A percentile compares a stretch with the other conserved stretches of the same genome.
Conservation (phyloP, 1,140 invertebrate species). For the Ceratina australensis region DNA sequence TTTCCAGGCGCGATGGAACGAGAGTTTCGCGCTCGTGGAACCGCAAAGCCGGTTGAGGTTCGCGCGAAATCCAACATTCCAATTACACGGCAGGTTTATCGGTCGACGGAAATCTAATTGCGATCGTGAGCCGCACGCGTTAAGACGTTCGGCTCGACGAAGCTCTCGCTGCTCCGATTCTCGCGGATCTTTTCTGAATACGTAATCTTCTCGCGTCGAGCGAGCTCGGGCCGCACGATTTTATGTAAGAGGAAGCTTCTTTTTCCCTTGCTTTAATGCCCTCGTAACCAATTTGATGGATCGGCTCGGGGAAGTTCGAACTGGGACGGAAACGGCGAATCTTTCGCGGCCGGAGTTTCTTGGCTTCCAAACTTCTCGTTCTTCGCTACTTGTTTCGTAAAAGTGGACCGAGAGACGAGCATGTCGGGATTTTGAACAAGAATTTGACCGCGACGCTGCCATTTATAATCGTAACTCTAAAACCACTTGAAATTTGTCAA, state of each 20-base stretch:
- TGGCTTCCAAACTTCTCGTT: background rate
- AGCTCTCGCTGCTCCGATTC: background rate
- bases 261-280: background rate
- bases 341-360: background rate
- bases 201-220: too few species aligned
- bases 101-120: conserved; percentile 55
- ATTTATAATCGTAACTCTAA: too few species aligned
- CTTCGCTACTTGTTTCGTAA: background rate
- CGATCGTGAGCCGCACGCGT: conserved; percentile 15
- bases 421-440: too few species aligned
- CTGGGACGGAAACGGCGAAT: background rate
- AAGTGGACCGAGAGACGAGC: too few species aligned
- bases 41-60: background rate
- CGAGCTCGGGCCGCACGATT: background rate
- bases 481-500: too few species aligned
- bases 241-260: background rate
- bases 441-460: too few species aligned
- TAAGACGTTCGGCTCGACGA: background rate
- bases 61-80: conserved; percentile 44
- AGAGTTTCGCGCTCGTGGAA: background rate
- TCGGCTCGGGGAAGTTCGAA: background rate
- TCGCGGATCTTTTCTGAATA: too few species aligned
- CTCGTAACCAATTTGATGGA: conserved; percentile 5
- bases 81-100: conserved; percentile 49
- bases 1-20: background rate